Conservation (phyloP, 2,113 vertebrate genomes). For the Strix uralensis region DNA sequence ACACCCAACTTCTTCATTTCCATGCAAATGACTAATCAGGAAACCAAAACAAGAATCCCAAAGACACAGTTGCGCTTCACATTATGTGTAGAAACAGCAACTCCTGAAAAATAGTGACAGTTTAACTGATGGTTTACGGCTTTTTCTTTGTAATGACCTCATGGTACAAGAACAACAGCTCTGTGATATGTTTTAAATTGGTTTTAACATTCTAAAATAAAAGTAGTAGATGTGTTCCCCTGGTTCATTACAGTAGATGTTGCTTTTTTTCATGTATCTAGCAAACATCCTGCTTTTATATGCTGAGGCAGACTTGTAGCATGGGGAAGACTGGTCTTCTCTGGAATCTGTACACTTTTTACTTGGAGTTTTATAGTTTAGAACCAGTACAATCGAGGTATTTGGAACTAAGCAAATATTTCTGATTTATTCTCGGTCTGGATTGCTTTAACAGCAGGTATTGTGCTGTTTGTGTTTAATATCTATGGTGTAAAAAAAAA, state of each 20-base stretch:
- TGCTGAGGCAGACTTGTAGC: background rate
- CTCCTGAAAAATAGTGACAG: background rate
- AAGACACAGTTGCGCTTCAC: accelerated
- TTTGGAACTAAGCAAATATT: background rate
- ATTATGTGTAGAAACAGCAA: background rate
- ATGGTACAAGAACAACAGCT: background rate
- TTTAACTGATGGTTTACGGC: background rate
- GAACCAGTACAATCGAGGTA: background rate
- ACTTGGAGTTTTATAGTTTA: background rate
- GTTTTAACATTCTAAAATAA: background rate
- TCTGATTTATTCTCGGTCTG: background rate
- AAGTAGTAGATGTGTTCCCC: accelerated
- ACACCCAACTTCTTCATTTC: background rate
- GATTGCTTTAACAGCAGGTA: background rate
- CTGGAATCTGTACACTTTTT: background rate
- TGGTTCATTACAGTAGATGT: background rate
- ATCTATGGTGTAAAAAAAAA: background rate
- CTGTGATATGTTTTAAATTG: background rate
- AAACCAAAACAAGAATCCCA: background rate
- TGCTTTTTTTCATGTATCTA: background rate
- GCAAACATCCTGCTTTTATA: background rate
- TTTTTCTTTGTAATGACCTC: background rate
- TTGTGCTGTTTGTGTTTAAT: background rate
- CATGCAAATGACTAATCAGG: background rate
- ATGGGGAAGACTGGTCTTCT: background rate